Conservation (phyloP, 2,113 vertebrate species). For the Agelaius phoeniceus region DNA sequence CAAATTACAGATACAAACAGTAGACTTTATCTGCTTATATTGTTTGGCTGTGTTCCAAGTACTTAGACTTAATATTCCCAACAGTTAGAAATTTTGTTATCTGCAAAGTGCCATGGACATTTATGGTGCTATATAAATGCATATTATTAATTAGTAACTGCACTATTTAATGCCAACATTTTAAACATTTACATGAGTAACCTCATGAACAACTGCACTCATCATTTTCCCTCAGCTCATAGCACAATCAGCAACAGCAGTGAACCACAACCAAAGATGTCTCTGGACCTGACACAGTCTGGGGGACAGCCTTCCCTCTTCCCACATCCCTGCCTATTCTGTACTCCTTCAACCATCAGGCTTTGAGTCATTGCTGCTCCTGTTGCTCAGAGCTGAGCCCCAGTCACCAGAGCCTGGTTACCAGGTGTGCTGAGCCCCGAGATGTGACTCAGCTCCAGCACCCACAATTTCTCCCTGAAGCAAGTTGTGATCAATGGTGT, state of each 20-base stretch:
- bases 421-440: background rate
- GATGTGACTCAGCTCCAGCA: background rate
- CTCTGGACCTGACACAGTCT: background rate
- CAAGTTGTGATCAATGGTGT: background rate
- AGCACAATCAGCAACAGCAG: background rate
- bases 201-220: background rate
- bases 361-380: background rate
- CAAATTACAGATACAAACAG: constrained; percentile 1
- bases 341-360: background rate
- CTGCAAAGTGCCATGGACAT: background rate
- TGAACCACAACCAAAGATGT: background rate
- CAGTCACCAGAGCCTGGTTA: background rate
- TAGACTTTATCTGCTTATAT: constrained; percentile 8
- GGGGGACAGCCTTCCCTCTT: background rate
- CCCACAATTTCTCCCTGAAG: background rate
- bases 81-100: constrained; percentile 41
- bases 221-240: accelerated
- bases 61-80: background rate
- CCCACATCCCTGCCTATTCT: background rate
- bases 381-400: background rate
- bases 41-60: constrained; percentile 1
- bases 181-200: background rate
- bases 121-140: constrained; percentile 25
- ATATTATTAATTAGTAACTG: constrained; percentile 43
- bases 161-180: background rate